A percentile compares a stretch with the other conserved stretches of the same genome.
Evolutionary conservation across 1,140 invertebrate genomes (phyloP).

Genomic region (Tachypleus tridentatus): DNA sequence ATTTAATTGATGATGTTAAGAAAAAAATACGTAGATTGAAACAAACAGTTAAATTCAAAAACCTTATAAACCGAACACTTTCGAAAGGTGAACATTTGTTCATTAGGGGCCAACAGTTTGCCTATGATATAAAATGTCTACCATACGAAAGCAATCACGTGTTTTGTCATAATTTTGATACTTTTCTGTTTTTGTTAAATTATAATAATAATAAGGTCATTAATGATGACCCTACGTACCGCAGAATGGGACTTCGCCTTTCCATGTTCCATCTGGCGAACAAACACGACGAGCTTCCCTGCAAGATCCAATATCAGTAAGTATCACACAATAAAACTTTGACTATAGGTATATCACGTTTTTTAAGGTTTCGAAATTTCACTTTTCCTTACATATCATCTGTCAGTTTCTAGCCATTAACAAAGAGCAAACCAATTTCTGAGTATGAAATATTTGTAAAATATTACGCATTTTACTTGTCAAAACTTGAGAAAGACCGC

Average conservation of each 20-base stretch:
- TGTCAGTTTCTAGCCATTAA: too few relatives aligned
- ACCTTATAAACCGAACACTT: not conserved
- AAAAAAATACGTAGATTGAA: too few relatives aligned
- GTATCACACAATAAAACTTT: too few relatives aligned
- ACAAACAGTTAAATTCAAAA: not conserved
- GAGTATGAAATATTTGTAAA: too few relatives aligned
- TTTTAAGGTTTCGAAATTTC: too few relatives aligned
- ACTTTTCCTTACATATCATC: too few relatives aligned
- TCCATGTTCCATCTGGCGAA: constrained; percentile 55
- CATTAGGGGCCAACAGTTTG: not conserved
- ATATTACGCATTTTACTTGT: too few relatives aligned
- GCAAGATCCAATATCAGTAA: not conserved
- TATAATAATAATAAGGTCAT: not conserved
- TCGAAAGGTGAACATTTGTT: not conserved
- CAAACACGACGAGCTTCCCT: constrained; percentile 39
- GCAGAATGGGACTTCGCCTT: constrained; percentile 65
- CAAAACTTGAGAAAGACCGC: too few relatives aligned
- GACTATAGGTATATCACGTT: too few relatives aligned
- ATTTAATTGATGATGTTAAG: too few relatives aligned
- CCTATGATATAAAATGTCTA: not conserved
- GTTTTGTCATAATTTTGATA: not conserved
- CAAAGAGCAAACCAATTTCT: too few relatives aligned
- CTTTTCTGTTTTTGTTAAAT: not conserved
- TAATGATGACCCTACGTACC: constrained; percentile 41
- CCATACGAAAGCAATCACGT: not conserved